A percentile compares a stretch with the other conserved stretches of the same genome.
Evolutionary conservation across 2,888 invertebrate genomes (phyloP).

Genomic region (Geophilus truncorum): DNA sequence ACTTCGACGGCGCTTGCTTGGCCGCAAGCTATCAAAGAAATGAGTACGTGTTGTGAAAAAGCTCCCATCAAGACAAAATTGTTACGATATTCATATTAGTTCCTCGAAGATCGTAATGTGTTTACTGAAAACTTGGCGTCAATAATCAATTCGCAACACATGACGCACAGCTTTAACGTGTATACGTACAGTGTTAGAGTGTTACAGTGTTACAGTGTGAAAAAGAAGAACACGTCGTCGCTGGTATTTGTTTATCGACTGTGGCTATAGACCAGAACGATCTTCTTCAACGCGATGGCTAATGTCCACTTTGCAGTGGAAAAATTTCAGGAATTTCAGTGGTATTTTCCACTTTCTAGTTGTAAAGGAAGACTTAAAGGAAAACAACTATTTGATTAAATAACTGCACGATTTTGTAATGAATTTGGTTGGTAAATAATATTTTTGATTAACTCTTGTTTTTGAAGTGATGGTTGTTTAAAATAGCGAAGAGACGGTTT

Average conservation of each 20-base stretch:
- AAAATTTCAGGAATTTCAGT: background rate
- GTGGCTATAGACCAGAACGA: background rate
- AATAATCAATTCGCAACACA: background rate
- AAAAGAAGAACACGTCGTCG: too few relatives aligned
- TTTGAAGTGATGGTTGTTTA: too few relatives aligned
- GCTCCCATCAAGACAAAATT: background rate
- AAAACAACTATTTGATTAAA: too few relatives aligned
- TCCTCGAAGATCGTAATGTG: background rate
- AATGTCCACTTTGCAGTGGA: background rate
- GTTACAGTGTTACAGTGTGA: too few relatives aligned
- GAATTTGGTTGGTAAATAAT: background rate
- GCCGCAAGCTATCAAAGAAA: slow-evolving; percentile 20
- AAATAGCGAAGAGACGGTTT: too few relatives aligned
- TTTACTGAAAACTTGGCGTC: background rate
- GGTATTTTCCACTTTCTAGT: background rate
- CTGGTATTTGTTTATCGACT: background rate
- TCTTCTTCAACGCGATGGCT: background rate
- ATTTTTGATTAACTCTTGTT: background rate
- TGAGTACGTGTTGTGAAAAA: slow-evolving; percentile 8
- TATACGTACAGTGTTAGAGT: background rate
- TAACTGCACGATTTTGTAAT: too few relatives aligned
- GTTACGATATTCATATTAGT: background rate
- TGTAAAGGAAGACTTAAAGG: background rate
- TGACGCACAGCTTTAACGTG: background rate
- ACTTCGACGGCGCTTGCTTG: background rate